Evolutionary conservation across 2,113 vertebrate genomes (phyloP).

Genomic region (Xiphophorus couchianus): DNA sequence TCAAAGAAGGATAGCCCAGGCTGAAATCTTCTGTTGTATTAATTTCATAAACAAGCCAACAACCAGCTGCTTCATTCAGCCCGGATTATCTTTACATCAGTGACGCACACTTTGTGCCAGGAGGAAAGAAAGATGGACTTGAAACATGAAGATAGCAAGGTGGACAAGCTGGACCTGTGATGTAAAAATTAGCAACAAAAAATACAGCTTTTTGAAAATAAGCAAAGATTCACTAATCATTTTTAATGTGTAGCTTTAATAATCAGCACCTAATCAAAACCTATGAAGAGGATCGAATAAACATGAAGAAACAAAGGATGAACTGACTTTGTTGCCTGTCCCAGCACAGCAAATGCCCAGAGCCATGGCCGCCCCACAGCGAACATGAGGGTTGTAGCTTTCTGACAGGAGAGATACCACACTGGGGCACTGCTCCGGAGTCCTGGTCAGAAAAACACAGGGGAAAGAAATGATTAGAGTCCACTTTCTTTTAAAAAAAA

Average conservation of each 20-base stretch:
- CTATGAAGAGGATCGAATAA: background rate
- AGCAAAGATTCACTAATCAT: background rate
- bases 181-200: constrained; percentile 1
- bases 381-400: constrained; percentile 98
- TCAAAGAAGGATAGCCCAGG: background rate
- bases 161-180: background rate
- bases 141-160: constrained; percentile 11
- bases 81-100: constrained; percentile 14
- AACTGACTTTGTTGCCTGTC: constrained; percentile 93
- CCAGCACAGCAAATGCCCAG: constrained; percentile 98
- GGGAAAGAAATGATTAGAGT: background rate
- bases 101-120: constrained; percentile 10
- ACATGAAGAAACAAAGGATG: background rate
- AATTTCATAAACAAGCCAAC: background rate
- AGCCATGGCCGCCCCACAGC: constrained; percentile 97
- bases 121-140: background rate
- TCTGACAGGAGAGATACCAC: constrained; percentile 97
- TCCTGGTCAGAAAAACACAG: constrained; percentile 79
- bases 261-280: background rate
- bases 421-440: constrained; percentile 97
- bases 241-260: background rate
- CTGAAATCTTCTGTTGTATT: background rate
- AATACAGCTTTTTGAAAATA: background rate
- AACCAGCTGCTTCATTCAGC: constrained; percentile 13
- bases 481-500: too few species aligned